Evolutionary conservation across 2,797 vertebrate genomes (phyloP).

Genomic region (Dermochelys coriacea): DNA sequence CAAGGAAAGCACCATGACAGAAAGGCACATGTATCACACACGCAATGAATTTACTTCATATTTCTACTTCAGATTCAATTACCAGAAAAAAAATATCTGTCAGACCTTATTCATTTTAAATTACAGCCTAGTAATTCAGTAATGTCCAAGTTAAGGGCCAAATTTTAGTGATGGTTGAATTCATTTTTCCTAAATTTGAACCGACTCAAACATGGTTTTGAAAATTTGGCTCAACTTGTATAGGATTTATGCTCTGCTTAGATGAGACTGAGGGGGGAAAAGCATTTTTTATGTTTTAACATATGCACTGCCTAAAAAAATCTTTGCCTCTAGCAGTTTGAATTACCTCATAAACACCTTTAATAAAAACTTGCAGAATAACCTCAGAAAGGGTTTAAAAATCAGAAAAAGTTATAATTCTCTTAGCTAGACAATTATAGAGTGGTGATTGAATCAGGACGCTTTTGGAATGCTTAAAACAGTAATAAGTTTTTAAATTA

Average conservation of each 20-base stretch:
- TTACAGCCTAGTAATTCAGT: neutral
- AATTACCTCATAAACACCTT: too few species aligned
- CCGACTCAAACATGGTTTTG: neutral
- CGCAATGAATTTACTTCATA: neutral
- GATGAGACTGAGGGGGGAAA: neutral
- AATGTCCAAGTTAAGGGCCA: neutral
- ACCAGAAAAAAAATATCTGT: neutral
- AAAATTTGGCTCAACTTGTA: neutral
- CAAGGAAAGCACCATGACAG: neutral
- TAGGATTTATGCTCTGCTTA: neutral
- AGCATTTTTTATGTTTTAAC: neutral
- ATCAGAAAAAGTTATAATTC: too few species aligned
- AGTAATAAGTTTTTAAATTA: too few species aligned
- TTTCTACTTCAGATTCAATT: neutral
- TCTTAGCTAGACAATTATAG: too few species aligned
- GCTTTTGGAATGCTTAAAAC: too few species aligned
- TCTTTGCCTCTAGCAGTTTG: too few species aligned
- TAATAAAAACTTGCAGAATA: too few species aligned
- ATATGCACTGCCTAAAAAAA: neutral
- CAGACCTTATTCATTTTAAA: neutral
- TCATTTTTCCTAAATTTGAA: neutral
- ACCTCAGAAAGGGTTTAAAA: too few species aligned
- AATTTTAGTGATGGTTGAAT: neutral
- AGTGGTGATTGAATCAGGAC: too few species aligned
- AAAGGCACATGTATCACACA: neutral